Percentiles rank a stretch among this genome's conserved stretches.
phyloP scores from a whole-genome alignment of 92 coral and sea anemone genomes.

The Paramuricea clavata region DNA sequence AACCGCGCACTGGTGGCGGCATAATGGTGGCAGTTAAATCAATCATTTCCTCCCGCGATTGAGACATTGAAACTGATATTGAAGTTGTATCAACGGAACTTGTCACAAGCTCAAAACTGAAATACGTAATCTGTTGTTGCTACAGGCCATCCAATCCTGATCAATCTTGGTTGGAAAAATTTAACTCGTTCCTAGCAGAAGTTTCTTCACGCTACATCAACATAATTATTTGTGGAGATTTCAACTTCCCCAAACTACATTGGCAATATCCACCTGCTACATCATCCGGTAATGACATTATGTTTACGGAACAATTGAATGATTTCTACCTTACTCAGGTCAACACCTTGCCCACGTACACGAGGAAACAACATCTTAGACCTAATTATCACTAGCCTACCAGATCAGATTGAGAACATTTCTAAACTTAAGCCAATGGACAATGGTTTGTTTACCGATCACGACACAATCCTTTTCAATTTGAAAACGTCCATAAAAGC shows the following conservation, averaged over 20 bases:
- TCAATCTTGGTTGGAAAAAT: constrained; percentile 54
- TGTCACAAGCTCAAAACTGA: constrained; percentile 39
- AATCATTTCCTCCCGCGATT: constrained; percentile 55
- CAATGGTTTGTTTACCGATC: constrained; percentile 57
- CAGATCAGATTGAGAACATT: constrained; percentile 37
- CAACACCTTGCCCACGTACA: constrained; percentile 44
- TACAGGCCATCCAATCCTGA: constrained; percentile 53
- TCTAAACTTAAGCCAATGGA: constrained; percentile 29
- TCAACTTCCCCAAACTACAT: constrained; percentile 45
- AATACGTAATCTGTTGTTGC: constrained; percentile 50
- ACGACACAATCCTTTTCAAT: constrained; percentile 49
- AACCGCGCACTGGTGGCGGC: constrained; percentile 68
- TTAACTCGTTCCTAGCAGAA: constrained; percentile 49
- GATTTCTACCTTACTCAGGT: constrained; percentile 36
- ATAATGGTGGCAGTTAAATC: constrained; percentile 62
- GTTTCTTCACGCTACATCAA: constrained; percentile 28
- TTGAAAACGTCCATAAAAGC: constrained; percentile 68
- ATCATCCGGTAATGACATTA: constrained; percentile 45
- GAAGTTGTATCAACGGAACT: constrained; percentile 43
- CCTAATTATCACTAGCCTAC: constrained; percentile 36
- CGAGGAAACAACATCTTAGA: constrained; percentile 36
- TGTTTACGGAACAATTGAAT: constrained; percentile 44
- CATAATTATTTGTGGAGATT: constrained; percentile 49
- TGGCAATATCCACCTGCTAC: constrained; percentile 53
- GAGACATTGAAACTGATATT: constrained; percentile 45